Evolutionary conservation across 1,140 invertebrate species (phyloP).

Genomic region (Nomia melanderi): DNA sequence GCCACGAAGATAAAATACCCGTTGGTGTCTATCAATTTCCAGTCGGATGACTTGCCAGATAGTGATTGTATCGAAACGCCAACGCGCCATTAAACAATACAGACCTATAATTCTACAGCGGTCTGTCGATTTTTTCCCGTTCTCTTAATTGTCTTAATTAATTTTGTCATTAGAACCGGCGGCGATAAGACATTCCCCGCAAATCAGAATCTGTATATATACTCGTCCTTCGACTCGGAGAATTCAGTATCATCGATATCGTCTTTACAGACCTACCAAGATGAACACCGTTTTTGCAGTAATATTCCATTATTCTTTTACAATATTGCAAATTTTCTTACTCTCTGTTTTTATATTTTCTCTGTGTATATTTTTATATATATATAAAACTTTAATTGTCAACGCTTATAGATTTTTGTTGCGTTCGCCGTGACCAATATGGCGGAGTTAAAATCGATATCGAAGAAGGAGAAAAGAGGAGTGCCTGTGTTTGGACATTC

Average conservation of each 20-base stretch:
- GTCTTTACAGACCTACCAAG: constrained; percentile 48
- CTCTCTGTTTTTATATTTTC: too few species aligned
- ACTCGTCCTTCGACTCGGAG: constrained; percentile 47
- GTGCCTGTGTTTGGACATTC: constrained; percentile 67
- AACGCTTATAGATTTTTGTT: constrained; percentile 60
- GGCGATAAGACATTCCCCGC: constrained; percentile 37
- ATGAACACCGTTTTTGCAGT: constrained; percentile 72
- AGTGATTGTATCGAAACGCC: constrained; percentile 61
- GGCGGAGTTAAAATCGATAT: constrained; percentile 42
- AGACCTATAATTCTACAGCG: constrained; percentile 70
- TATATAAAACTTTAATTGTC: background rate
- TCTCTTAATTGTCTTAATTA: constrained; percentile 73
- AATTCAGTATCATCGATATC: constrained; percentile 58
- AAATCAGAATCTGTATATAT: constrained; percentile 71
- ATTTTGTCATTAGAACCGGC: constrained; percentile 62
- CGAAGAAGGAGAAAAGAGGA: constrained; percentile 74
- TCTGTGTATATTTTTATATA: too few species aligned
- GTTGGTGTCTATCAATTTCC: constrained; percentile 55
- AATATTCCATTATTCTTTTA: constrained; percentile 31
- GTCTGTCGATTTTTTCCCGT: constrained; percentile 52
- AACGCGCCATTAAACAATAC: constrained; percentile 69
- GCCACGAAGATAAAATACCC: constrained; percentile 55
- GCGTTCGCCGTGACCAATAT: constrained; percentile 51
- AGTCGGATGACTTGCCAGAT: constrained; percentile 38
- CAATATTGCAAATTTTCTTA: background rate